Conservation (phyloP, 2,113 vertebrate species). For the Helogale parvula region DNA sequence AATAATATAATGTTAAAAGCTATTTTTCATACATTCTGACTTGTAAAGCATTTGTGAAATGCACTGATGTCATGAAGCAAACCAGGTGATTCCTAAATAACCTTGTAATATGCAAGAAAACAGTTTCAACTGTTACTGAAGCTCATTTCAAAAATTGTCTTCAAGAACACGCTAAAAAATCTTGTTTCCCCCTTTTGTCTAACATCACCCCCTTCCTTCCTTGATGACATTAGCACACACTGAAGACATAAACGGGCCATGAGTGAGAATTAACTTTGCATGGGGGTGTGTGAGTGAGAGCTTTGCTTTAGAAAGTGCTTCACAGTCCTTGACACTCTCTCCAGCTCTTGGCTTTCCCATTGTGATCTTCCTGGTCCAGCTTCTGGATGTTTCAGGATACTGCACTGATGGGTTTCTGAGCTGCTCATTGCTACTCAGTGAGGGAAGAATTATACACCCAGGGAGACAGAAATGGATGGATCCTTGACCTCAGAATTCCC, state of each 20-base stretch:
- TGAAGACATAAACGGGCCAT: rapidly evolving
- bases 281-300: background rate
- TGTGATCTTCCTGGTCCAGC: background rate
- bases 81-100: background rate
- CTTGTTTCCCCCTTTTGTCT: background rate
- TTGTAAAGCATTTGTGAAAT: background rate
- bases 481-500: background rate
- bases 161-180: background rate
- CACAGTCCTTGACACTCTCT: background rate
- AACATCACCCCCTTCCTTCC: background rate
- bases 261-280: background rate
- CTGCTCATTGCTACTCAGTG: background rate
- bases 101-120: background rate
- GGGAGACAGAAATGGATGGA: rapidly evolving
- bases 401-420: background rate
- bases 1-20: constrained; percentile 24
- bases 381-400: background rate
- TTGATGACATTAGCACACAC: background rate
- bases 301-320: background rate
- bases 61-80: background rate
- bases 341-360: rapidly evolving
- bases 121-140: rapidly evolving
- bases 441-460: background rate
- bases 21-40: constrained; percentile 10
- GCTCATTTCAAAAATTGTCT: background rate